phyloP scores from a whole-genome alignment of 2,113 vertebrate genomes.

The Neopipo cinnamomea region DNA sequence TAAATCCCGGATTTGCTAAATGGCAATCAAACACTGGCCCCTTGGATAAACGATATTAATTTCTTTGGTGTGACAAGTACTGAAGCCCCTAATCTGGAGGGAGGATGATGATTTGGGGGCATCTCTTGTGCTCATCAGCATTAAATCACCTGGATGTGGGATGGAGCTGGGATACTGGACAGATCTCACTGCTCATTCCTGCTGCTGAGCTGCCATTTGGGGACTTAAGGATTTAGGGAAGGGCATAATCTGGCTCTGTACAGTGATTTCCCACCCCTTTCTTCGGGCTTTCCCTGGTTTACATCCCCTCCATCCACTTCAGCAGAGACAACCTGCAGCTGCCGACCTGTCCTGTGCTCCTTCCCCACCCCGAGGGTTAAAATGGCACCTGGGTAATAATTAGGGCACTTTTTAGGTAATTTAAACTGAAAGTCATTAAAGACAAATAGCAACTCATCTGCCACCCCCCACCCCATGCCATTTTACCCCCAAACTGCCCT shows the following conservation, averaged over 20 bases:
- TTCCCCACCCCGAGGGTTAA: background rate
- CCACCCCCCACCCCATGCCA: background rate
- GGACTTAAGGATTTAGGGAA: rapidly evolving
- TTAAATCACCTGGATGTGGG: rapidly evolving
- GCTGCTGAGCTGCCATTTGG: background rate
- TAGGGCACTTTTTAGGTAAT: conserved; percentile 40
- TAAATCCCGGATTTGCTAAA: background rate
- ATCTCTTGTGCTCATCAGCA: background rate
- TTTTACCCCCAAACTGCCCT: background rate
- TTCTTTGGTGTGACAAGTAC: background rate
- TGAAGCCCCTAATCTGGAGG: background rate
- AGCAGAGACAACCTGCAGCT: background rate
- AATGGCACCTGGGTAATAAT: conserved; percentile 57
- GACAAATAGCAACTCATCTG: conserved; percentile 41
- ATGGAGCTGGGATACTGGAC: background rate
- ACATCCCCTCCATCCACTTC: background rate
- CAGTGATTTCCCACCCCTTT: background rate
- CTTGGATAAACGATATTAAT: rapidly evolving
- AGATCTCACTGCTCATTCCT: background rate
- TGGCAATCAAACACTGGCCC: background rate
- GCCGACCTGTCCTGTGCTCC: background rate
- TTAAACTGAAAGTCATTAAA: conserved; percentile 61
- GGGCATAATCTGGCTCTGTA: background rate
- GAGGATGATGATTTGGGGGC: background rate
- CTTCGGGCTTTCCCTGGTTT: background rate